A percentile compares a stretch with the other conserved stretches of the same genome.
Conservation (phyloP, 1,140 invertebrate genomes). For the Leptestheria dahalacensis region DNA sequence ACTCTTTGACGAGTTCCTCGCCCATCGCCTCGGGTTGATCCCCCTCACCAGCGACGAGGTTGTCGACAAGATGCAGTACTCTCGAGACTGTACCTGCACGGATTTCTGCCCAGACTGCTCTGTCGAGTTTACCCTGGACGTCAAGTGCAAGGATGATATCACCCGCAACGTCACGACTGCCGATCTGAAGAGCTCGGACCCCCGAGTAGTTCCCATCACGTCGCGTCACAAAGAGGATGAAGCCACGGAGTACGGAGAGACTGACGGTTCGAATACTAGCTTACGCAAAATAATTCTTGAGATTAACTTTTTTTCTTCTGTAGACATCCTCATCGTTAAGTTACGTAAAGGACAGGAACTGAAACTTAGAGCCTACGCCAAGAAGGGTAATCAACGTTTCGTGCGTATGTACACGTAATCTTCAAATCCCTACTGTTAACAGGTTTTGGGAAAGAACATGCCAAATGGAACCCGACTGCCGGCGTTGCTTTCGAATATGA, state of each 20-base stretch:
- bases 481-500: constrained; percentile 99
- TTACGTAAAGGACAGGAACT: constrained; percentile 94
- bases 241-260: constrained; percentile 80
- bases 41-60: constrained; percentile 90
- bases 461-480: constrained; percentile 98
- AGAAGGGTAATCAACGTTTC: constrained; percentile 34
- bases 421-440: neutral
- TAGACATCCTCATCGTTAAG: constrained; percentile 93
- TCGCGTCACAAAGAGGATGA: constrained; percentile 80
- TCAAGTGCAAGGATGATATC: constrained; percentile 84
- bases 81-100: constrained; percentile 80
- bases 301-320: constrained; percentile 4
- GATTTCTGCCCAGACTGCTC: constrained; percentile 97
- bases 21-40: constrained; percentile 93
- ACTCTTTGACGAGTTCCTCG: constrained; percentile 95
- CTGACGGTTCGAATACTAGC: constrained; percentile 42
- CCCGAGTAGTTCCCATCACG: constrained; percentile 79
- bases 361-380: constrained; percentile 88
- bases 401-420: constrained; percentile 13
- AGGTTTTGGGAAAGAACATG: constrained; percentile 98
- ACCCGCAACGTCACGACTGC: constrained; percentile 92
- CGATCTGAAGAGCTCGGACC: constrained; percentile 82
- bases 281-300: neutral
- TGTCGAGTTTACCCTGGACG: constrained; percentile 93
- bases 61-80: constrained; percentile 62